Evolutionary conservation across 2,888 invertebrate genomes (phyloP).

Genomic region (Galerucella pusilla): DNA sequence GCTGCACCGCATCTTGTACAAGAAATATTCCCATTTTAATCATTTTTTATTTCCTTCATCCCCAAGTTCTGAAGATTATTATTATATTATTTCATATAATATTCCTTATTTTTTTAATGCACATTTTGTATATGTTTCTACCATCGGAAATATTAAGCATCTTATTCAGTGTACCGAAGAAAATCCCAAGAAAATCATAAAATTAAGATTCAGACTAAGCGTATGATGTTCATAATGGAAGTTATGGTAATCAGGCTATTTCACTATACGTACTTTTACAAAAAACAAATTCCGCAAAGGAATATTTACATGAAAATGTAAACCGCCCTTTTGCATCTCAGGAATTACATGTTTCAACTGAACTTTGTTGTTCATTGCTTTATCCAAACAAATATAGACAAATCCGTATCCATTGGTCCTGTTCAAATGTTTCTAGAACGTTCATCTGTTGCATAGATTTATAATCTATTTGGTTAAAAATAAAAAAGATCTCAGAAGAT

Average conservation of each 20-base stretch:
- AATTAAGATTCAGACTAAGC: slow-evolving; percentile 11
- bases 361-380: neutral
- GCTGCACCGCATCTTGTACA: no score
- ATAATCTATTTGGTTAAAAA: no score
- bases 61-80: no score
- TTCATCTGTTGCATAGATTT: no score
- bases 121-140: neutral
- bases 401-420: no score
- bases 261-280: neutral
- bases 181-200: slow-evolving; percentile 10
- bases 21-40: no score
- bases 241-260: slow-evolving; percentile 20
- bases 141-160: slow-evolving; percentile 1
- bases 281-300: neutral
- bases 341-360: neutral
- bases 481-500: no score
- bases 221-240: slow-evolving; percentile 8
- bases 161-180: slow-evolving; percentile 20
- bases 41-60: neutral
- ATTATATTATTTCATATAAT: neutral
- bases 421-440: no score
- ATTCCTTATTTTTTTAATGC: neutral
- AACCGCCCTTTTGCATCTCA: neutral
- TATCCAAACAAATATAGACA: no score
- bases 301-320: slow-evolving; percentile 1